These are phyloP conservation scores for Dicycla oo DNA, from an alignment of 2,888 invertebrate genomes.

Conservation along the genomic window DNA sequence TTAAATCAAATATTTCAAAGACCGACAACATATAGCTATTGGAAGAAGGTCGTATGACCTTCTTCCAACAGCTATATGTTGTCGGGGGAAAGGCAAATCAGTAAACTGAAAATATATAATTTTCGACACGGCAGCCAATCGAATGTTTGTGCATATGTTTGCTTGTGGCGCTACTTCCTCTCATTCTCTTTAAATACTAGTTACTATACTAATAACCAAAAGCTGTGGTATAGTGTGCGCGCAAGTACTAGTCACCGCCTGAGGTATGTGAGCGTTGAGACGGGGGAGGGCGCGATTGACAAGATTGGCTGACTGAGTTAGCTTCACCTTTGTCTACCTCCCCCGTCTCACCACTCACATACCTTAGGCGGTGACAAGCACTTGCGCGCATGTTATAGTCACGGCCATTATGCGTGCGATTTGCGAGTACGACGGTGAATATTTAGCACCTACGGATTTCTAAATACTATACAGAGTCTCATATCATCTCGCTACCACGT, in stretches of 20 bases:
- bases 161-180: not conserved
- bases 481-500: not conserved
- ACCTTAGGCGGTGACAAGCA: too few species aligned
- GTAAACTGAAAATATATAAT: not conserved
- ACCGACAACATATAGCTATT: too few species aligned
- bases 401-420: not conserved
- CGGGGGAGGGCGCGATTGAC: too few species aligned
- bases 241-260: too few species aligned
- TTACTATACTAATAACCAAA: conserved; percentile 1
- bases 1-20: not conserved
- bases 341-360: too few species aligned
- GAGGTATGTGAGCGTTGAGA: too few species aligned
- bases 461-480: not conserved
- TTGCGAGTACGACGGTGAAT: not conserved
- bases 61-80: not conserved
- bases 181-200: conserved; percentile 2
- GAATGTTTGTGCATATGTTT: not conserved
- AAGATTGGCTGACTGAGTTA: too few species aligned
- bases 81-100: not conserved
- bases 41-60: too few species aligned
- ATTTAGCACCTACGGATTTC: not conserved
- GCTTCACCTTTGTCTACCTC: too few species aligned
- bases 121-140: not conserved
- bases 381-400: not conserved
- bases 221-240: not conserved